Base-by-base conservation (phyloP, 2,888 invertebrate genomes). In the Diogma glabrata region DNA sequence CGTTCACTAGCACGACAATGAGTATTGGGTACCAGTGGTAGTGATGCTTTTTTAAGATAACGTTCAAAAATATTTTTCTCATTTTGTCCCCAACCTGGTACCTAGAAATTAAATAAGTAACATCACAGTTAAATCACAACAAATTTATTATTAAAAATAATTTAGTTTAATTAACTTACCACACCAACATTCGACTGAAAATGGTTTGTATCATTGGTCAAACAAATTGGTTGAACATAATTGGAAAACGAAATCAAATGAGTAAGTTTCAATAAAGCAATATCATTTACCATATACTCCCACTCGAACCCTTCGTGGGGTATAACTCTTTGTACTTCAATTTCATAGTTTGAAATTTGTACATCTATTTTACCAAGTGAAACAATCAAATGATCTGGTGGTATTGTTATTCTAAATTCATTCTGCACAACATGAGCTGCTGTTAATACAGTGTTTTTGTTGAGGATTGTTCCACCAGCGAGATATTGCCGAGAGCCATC, bases 201-300 rank as follows among this genome's bases (percentile, higher is more conserved):
- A 43, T 43, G n/a, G n/a, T n/a, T n/a, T n/a, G n/a, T n/a, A n/a
- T 43, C 17, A 23, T n/a, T 14, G n/a, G 43, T 8, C n/a, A 43
- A n/a, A 22, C 43, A 43, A 43, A 43, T 43, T 14, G 43, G 43
- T 22, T 43, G 43, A 10, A 43, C 43, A 43, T n/a, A 43, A 22
- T 43, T 22, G 10, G 20, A 22, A 5, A 14, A 43, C n/a, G 20
- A n/a, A 6, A 43, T 43, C 5, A 6, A 43, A 8, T 12, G 5
- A 4, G 12, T 8, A 3, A 22, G 23, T 22, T 43, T 43, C 6
- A 43, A 9, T 4, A 43, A 1, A 3, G 43, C 43, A 12, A 43
- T 43, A 22, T 43, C 43, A 43, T 43, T 43, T 22, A 22, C 43
- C 9, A 43, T 22, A 43, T 43, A 43, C 10, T 12, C 23, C 16